Conservation (phyloP, 2,113 vertebrate genomes). For the Stegastes partitus region DNA sequence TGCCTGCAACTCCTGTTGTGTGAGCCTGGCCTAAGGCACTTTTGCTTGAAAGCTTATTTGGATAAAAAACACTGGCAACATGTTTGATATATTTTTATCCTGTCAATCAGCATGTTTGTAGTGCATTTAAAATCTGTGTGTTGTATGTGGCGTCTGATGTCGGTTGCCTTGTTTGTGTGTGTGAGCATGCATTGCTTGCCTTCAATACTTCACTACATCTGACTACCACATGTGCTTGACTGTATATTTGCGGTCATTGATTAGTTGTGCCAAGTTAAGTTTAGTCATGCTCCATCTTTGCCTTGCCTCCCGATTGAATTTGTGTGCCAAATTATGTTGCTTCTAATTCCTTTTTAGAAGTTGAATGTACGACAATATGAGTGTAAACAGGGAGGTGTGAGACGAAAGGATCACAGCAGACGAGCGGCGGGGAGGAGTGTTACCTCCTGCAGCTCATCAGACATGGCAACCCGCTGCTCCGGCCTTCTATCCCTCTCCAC, state of each 20-base stretch:
- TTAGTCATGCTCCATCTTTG: no score
- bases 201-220: no score
- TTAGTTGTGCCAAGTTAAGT: no score
- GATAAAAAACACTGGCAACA: background rate
- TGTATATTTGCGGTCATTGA: no score
- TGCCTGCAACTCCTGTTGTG: no score
- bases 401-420: slow-evolving; percentile 18
- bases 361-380: slow-evolving; percentile 5
- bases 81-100: background rate
- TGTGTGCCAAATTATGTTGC: background rate
- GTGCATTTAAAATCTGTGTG: background rate
- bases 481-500: slow-evolving; percentile 80
- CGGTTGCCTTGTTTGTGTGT: background rate
- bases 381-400: slow-evolving; percentile 17
- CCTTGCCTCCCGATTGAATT: background rate
- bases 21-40: background rate
- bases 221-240: background rate
- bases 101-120: background rate
- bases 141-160: background rate
- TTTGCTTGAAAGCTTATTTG: background rate
- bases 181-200: background rate
- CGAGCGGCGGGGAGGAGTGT: slow-evolving; percentile 37
- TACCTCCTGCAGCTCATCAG: slow-evolving; percentile 91
- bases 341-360: background rate
- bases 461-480: slow-evolving; percentile 84